Base-by-base conservation (phyloP, 2,888 invertebrate species). In the Habrosyne pyritoides region DNA sequence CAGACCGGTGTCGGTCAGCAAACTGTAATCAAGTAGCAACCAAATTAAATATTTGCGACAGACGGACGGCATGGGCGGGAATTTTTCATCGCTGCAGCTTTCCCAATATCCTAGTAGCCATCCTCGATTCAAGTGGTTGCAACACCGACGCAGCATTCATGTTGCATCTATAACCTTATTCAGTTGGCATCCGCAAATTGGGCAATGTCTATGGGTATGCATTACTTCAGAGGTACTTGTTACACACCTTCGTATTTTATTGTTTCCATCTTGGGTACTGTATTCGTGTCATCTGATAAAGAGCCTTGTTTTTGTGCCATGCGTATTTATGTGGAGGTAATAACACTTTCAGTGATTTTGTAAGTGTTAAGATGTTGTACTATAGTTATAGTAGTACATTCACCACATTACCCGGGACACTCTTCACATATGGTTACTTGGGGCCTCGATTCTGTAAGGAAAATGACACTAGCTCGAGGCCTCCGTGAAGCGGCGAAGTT, bases 71-170 rank as follows among this genome's bases (percentile, higher is more conserved):
- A 33, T 22, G 56, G 58, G 59, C 66, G 67, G 69, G 66, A 59
- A 60, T 54, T 61, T 55, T 54, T 55, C 52, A 42, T 36, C 36
- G 36, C 53, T 56, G 52, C 54, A 2, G 60, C 62, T 77, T 81
- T 78, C 72, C 66, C 73, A 78, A 81, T 67, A 79, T 81, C 82
- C 81, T 77, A 60, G 66, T 70, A 64, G 53, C 59, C 71, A 76
- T 79, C 78, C 73, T 75, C 74, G 22, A 50, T 30, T 50, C 28
- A 21, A 14, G 18, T 18, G 14, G 56, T 80, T 76, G 64, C 75
- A 65, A 73, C 59, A 68, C 47, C 54, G 57, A 61, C 47, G 55
- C 67, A 66, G 65, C 57, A 63, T 59, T 65, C 62, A 56, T 26
- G 54, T 70, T 67, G 70, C 69, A 68, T 63, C 66, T 58, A 63